Base-by-base conservation (phyloP, 2,113 vertebrate genomes). In the Plotosus lineatus region DNA sequence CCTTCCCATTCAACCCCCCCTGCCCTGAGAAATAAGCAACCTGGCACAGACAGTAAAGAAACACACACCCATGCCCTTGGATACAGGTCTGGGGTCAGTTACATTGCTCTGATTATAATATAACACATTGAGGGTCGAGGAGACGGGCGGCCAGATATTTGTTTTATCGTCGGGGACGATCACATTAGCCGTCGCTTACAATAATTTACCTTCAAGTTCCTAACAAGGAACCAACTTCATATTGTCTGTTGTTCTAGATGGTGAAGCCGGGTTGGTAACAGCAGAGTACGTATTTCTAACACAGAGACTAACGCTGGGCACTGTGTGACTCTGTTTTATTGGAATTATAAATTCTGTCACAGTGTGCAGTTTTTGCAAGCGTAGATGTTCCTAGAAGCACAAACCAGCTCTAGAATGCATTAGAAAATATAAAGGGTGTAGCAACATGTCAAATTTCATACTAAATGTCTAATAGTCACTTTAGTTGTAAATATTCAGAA, bases 1-100 rank as follows among this genome's bases (percentile, higher is more conserved):
- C 66, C 46, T 69, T 72, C 65, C 50, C 23, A 33, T 38, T 72
- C 58, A 53, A 56, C 61, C 77, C 58, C 58, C 73, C 55, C 33
- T 56, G 55, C 76, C 95, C 94, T 95, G 96, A 96, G 96, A 96
- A 97, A 97, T 96, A 98, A 96, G 93, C 94, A 93, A 93, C 93
- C 92, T 94, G 94, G 95, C 94, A 93, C 93, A 95, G 94, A 94
- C 93, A 94, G 95, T 94, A 95, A 94, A 95, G 93, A 95, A 92
- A 72, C 46, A 73, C 46, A 51, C 28, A 36, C 69, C 17, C 58
- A 3, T 28, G 48, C 65, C 78, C 66, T 77, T 72, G 68, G 79
- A 36, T 65, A 75, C 51, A 66, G 68, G 76, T 65, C 58, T 50
- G 46, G 78, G 82, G 83, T 78, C 80, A 79, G 58, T 56, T 53